phyloP scores from a whole-genome alignment of 1,140 invertebrate species.

The Ooceraea biroi region DNA sequence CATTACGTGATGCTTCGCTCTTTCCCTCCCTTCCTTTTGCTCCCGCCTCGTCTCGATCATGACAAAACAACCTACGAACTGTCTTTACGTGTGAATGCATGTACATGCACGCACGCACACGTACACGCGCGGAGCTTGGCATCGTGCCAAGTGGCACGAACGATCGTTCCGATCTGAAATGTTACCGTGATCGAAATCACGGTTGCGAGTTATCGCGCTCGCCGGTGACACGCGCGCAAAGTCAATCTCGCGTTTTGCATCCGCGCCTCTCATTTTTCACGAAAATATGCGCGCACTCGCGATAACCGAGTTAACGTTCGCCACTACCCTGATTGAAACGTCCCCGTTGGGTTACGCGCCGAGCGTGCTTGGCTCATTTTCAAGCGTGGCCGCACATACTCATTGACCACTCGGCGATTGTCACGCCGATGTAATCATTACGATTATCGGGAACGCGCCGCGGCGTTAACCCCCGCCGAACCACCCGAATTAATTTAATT shows the following conservation, averaged over 20 bases:
- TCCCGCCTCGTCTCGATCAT: not conserved
- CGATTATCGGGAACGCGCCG: no score
- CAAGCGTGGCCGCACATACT: not conserved
- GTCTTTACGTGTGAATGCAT: not conserved
- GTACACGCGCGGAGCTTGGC: constrained; percentile 59
- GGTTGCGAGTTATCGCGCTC: constrained; percentile 31
- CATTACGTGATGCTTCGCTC: constrained; percentile 5
- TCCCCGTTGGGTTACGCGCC: not conserved
- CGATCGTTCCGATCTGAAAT: constrained; percentile 58
- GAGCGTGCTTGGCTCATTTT: constrained; percentile 5
- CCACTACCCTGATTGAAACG: constrained; percentile 6
- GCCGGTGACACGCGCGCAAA: not conserved
- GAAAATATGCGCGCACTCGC: constrained; percentile 40
- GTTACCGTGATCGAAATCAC: constrained; percentile 63
- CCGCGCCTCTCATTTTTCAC: not conserved
- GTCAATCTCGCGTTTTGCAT: constrained; percentile 27
- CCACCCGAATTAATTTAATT: no score
- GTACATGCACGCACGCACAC: not conserved
- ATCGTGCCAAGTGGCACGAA: constrained; percentile 76
- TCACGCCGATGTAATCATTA: not conserved
- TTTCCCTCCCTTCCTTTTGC: not conserved
- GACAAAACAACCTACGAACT: not conserved
- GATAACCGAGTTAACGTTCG: constrained; percentile 12
- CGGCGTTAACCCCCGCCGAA: no score
- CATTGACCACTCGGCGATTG: not conserved